Evolutionary conservation across 2,888 invertebrate genomes (phyloP).

Genomic region (Callyntrura sp.): DNA sequence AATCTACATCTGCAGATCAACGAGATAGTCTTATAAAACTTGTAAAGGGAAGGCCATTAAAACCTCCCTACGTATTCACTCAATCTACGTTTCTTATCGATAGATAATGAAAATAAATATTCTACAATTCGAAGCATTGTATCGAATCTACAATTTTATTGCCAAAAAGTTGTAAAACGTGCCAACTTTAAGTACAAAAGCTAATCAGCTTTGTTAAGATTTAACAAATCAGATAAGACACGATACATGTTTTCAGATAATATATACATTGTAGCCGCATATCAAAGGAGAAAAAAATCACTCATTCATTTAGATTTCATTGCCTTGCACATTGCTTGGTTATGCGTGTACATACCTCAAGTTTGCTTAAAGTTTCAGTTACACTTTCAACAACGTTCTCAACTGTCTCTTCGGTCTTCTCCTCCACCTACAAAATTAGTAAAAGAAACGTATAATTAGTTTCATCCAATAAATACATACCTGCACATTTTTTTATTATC

Average conservation of each 20-base stretch:
- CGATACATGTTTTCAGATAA: not conserved
- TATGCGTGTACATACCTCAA: conserved; percentile 62
- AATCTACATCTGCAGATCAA: too few species aligned
- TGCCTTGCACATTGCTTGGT: not conserved
- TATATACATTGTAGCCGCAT: conserved; percentile 6
- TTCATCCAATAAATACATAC: too few species aligned
- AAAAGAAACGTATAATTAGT: too few species aligned
- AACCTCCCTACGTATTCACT: too few species aligned
- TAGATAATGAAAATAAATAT: not conserved
- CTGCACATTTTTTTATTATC: too few species aligned
- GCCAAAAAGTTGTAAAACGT: conserved; percentile 59
- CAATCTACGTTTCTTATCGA: not conserved
- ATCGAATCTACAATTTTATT: conserved; percentile 16
- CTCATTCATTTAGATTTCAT: not conserved
- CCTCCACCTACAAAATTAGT: conserved; percentile 70
- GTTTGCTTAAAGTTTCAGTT: conserved; percentile 75
- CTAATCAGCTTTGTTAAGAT: conserved; percentile 65
- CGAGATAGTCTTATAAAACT: too few species aligned
- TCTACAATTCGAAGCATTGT: not conserved
- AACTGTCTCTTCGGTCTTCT: conserved; percentile 64
- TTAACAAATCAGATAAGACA: conserved; percentile 60
- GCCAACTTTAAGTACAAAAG: conserved; percentile 71
- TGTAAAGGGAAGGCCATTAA: too few species aligned
- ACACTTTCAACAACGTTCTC: conserved; percentile 74
- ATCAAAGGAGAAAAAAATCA: not conserved